Conservation (phyloP, 2,888 invertebrate genomes). For the Ichneumoninae sp. region DNA sequence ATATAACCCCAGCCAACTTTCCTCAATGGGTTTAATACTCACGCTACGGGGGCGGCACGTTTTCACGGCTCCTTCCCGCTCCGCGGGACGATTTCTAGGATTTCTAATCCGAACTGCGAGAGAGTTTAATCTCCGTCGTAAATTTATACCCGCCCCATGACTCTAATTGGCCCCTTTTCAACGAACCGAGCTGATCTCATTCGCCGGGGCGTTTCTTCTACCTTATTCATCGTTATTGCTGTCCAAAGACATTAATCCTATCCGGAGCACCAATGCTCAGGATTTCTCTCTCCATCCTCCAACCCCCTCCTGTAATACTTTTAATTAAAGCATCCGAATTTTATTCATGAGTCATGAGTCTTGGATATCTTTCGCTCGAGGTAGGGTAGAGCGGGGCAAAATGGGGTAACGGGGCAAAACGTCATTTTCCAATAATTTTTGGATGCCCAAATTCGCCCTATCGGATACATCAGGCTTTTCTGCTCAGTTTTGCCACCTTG, state of each 20-base stretch:
- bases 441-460: no score
- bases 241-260: slow-evolving; percentile 55
- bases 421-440: no score
- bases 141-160: slow-evolving; percentile 42
- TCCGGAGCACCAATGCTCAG: slow-evolving; percentile 10
- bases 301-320: slow-evolving; percentile 18
- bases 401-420: no score
- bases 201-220: slow-evolving; percentile 5
- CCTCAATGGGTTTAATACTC: background rate
- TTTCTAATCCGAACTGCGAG: slow-evolving; percentile 54
- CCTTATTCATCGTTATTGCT: slow-evolving; percentile 57
- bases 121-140: slow-evolving; percentile 55
- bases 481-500: no score
- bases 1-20: background rate
- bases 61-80: slow-evolving; percentile 14
- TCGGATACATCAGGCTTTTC: no score
- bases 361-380: slow-evolving; percentile 15
- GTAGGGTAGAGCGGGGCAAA: background rate
- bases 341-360: slow-evolving; percentile 37
- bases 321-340: slow-evolving; percentile 59
- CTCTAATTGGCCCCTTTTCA: slow-evolving; percentile 61
- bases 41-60: slow-evolving; percentile 6
- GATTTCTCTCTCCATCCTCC: background rate
- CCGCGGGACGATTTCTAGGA: slow-evolving; percentile 39
- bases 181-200: slow-evolving; percentile 44